Evolutionary conservation across 1,140 invertebrate genomes (phyloP).

Genomic region (Ips typographus): DNA sequence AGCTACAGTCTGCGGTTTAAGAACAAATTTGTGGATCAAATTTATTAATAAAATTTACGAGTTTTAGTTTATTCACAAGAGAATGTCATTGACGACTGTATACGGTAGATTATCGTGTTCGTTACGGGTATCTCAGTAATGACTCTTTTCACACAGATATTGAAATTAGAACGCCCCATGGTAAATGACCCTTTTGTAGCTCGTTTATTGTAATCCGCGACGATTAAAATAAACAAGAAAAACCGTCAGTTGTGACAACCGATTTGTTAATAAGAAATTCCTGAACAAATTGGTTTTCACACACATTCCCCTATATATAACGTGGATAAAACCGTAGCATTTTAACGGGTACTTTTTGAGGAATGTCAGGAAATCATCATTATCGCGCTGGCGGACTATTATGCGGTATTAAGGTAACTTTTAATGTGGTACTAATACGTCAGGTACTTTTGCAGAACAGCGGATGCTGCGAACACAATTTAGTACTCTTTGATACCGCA

Average conservation of each 20-base stretch:
- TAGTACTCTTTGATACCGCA: background rate
- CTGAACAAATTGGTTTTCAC: conserved; percentile 12
- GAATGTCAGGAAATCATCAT: conserved; percentile 27
- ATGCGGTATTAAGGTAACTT: conserved; percentile 20
- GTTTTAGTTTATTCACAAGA: too few species aligned
- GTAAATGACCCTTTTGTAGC: too few species aligned
- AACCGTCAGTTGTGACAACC: too few species aligned
- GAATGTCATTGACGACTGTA: background rate
- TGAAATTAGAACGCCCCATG: too few species aligned
- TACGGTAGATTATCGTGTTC: background rate
- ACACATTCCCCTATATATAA: background rate
- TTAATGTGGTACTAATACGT: conserved; percentile 7
- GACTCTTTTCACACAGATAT: too few species aligned
- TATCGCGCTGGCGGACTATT: conserved; percentile 11
- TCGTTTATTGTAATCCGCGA: too few species aligned
- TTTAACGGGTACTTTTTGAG: conserved; percentile 19
- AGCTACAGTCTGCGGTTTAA: too few species aligned
- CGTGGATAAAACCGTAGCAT: conserved; percentile 16
- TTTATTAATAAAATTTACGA: too few species aligned
- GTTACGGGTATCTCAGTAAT: background rate
- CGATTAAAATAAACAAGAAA: too few species aligned
- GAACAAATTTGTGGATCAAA: too few species aligned
- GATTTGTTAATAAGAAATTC: too few species aligned
- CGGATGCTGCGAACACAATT: conserved; percentile 1
- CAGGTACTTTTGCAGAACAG: conserved; percentile 6